Base-by-base conservation (phyloP, 2,888 invertebrate species). In the Aleiodes alternator region DNA sequence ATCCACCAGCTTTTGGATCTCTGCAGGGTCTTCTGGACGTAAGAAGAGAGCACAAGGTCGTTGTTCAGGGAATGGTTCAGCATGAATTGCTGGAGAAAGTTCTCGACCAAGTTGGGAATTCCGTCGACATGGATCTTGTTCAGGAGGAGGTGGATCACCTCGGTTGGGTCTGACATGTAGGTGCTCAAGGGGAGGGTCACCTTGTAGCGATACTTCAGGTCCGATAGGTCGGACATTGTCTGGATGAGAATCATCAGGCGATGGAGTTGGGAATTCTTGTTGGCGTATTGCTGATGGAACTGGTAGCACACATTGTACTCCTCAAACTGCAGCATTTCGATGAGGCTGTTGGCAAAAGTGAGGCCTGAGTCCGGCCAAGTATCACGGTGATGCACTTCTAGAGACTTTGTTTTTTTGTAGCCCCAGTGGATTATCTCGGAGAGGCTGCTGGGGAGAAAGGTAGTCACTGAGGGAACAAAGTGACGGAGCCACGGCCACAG, bases 41-140 rank as follows among this genome's bases (percentile, higher is more conserved):
- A 90, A 3, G 88, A 83, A 31, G 85, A 84, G 53, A 91, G 83
- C n/a, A 91, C 86, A 59, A 84, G 77, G 82, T 91, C 90, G 16
- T 87, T 87, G 79, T 90, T 84, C 66, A 91, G 82, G 8, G 86
- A 84, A 81, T 90, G 86, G 72, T 90, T 88, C 0, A 87, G 70
- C 78, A 91, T 90, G 74, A 88, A 91, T 61, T 86, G 85, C 31
- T 84, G 84, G 7, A 91, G 81, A 83, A 90, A 90, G 6, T 86
- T 84, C 51, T 87, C 82, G 9, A 90, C 77, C 50, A 91, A 86
- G 34, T 80, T 70, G 11, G 87, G 82, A 71, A 89, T 88, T 43
- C 83, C 81, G 14, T 88, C 84, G 5, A 85, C 78, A 53, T 83
- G 80, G 16, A 84, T 79, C 76, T 84, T 83, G 72, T 85, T 81